Evolutionary conservation across 2,888 invertebrate species (phyloP), one percentile per base, ranked within the genome.

Genomic region (Pollenia griseotomentosa): DNA sequence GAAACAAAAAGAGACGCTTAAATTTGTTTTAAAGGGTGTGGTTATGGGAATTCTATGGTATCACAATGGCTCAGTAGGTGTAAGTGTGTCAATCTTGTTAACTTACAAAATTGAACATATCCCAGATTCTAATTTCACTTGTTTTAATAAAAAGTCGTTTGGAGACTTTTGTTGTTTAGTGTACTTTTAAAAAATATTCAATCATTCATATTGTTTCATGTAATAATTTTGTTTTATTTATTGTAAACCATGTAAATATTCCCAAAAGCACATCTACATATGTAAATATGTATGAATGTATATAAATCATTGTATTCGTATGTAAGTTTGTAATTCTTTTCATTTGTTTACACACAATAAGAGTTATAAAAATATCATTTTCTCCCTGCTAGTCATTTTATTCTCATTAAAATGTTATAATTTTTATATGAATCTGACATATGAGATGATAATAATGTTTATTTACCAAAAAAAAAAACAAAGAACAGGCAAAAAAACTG

Each of bases 401-500:
- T 65, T n/a, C n/a, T 48, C 55, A 57, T 66, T 48, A 81, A 48
- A 46, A 65, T 73, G 55, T 65, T 65, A 59, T 33, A 55, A 61
- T 51, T 68, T 75, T 57, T 63, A 75, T 53, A 19, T 51, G 46
- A n/a, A 70, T 70, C 59, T 77, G 83, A 61, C 70, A 83, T 77
- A 70, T 83, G 83, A 70, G 55, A 70, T 70, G 53, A 77, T 70
- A 75, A 75, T 66, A 44, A 59, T 65, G 10, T 61, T 73, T 59
- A 44, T 73, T 73, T 68, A 14, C 2, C 33, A 63, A 53, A 16
- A 16, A 40, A 59, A 33, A 74, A 74, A n/a, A 12, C 12, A 42
- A 70, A 59, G 51, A 16, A 8, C 44, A 59, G 51, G 6, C 48
- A 48, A 11, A 44, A 66, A 44, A 57, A 53, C 33, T 33, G 33